Evolutionary conservation across 2,113 vertebrate genomes (phyloP).

Genomic region (Illadopsis cleaveri): DNA sequence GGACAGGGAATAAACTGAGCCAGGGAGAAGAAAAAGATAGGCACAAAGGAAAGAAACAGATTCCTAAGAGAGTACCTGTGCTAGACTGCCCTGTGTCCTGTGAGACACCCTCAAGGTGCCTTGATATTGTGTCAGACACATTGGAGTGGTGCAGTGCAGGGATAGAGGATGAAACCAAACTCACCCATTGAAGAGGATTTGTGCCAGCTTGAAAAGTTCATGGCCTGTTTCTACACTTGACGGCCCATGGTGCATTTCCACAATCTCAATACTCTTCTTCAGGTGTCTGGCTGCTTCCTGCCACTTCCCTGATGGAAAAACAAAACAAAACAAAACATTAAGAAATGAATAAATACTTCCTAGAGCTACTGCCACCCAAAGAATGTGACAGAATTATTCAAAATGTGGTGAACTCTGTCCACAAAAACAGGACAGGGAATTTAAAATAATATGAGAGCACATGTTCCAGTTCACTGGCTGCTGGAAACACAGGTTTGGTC

Average conservation of each 20-base stretch:
- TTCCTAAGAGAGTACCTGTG: neutral
- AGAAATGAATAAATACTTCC: neutral
- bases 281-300: constrained; percentile 82
- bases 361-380: neutral
- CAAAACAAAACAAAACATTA: neutral
- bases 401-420: neutral
- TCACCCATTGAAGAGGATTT: constrained; percentile 94
- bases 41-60: neutral
- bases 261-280: constrained; percentile 75
- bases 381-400: neutral
- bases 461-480: neutral
- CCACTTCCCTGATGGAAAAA: constrained; percentile 83
- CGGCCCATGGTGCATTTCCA: constrained; percentile 80
- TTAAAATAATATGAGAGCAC: neutral
- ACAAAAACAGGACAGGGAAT: neutral
- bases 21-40: neutral
- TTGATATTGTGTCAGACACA: neutral
- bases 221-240: constrained; percentile 87
- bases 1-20: neutral
- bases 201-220: constrained; percentile 93
- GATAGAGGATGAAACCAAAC: neutral
- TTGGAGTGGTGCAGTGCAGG: neutral
- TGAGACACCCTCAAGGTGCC: neutral
- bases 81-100: neutral
- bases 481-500: neutral